Base-by-base conservation (phyloP, 2,888 invertebrate species). In the Tachina lurida region DNA sequence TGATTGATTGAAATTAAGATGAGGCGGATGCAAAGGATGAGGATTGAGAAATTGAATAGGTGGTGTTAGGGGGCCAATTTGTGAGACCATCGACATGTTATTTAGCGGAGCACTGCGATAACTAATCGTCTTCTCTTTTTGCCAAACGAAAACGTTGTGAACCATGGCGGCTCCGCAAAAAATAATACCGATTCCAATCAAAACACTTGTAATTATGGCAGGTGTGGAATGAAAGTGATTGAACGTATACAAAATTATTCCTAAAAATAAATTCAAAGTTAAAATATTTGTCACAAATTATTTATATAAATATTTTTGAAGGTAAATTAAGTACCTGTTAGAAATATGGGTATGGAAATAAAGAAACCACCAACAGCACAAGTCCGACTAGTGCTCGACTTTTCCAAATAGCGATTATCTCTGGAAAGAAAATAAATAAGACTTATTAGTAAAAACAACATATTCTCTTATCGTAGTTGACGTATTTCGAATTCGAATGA, bases 91-190 rank as follows among this genome's bases (percentile, higher is more conserved):
- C 0, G 91, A 89, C 86, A 91, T 88, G 31, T 89, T 79, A 63
- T 86, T 90, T 3, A 89, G 47, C 8, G 90, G 76, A 47, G 86
- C 84, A 84, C 94, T 94, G 10, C 94, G 91, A 45, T 97, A 96
- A 74, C 97, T 95, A 89, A 96, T 97, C 1, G 97, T 97, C 93
- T 97, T 97, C 92, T 97, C 97, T 92, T 96, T 96, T 93, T 98
- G 97, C 98, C 98, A 98, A 68, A 98, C 96, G 93, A 97, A 98
- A 15, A 97, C 97, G 93, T 98, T 98, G 93, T 98, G 98, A 19
- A 98, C 97, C 95, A 98, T 97, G 31, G 98, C 97, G 90, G 97
- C 96, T 88, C 98, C 97, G 91, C 98, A 97, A 93, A 98, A 98
- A 58, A 98, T 95, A 85, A 98, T 97, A 2, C 98, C 98, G 19